Evolutionary conservation across 2,797 vertebrate genomes (phyloP).

Genomic region (Sparus aurata): DNA sequence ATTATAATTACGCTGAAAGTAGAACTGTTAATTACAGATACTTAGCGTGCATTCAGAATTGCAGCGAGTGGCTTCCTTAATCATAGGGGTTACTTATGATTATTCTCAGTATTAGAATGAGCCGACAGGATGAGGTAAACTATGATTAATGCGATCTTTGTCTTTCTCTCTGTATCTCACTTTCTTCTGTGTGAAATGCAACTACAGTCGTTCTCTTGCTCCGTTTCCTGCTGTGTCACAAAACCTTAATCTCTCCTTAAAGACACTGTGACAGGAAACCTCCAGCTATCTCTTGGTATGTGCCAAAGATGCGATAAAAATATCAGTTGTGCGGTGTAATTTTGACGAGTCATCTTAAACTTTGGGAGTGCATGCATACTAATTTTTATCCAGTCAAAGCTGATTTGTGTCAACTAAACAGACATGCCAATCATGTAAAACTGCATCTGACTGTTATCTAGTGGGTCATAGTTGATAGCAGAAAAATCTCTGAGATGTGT

Average conservation of each 20-base stretch:
- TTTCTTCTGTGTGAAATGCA: slow-evolving; percentile 2
- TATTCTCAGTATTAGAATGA: slow-evolving; percentile 25
- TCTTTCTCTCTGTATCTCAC: slow-evolving; percentile 1
- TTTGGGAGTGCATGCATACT: not conserved
- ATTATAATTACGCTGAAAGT: slow-evolving; percentile 70
- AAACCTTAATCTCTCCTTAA: not conserved
- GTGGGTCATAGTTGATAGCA: not conserved
- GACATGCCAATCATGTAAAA: not conserved
- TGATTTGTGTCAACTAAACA: not conserved
- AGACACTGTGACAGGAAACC: slow-evolving; percentile 1
- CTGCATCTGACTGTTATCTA: not conserved
- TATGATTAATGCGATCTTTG: slow-evolving; percentile 10
- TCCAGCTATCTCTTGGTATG: not conserved
- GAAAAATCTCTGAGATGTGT: not conserved
- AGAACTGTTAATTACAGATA: slow-evolving; percentile 67
- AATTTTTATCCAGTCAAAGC: not conserved
- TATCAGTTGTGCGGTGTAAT: not conserved
- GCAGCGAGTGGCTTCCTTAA: slow-evolving; percentile 48
- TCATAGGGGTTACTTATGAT: slow-evolving; percentile 47
- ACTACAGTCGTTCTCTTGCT: not conserved
- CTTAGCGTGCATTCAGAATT: slow-evolving; percentile 46
- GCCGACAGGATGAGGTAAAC: slow-evolving; percentile 25
- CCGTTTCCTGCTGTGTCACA: not conserved
- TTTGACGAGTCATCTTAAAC: not conserved
- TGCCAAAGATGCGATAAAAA: not conserved